These are phyloP conservation scores for Ecdyonurus torrentis DNA, from an alignment of 2,888 invertebrate species.

Conservation along the genomic window DNA sequence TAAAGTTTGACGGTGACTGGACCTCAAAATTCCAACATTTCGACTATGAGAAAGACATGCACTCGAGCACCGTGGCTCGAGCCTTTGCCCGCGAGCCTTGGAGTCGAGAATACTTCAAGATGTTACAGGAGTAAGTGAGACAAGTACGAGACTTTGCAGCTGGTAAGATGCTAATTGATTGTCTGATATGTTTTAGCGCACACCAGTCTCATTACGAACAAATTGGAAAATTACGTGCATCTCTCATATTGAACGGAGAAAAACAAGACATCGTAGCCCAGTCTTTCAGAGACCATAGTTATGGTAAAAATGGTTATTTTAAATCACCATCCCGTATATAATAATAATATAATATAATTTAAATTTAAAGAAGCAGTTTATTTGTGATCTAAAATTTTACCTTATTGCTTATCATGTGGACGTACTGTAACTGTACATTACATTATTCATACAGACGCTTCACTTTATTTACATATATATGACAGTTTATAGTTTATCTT, in stretches of 20 bases:
- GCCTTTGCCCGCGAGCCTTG: constrained; percentile 60
- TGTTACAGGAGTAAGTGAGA: constrained; percentile 38
- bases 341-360: too few species aligned
- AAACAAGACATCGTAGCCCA: constrained; percentile 33
- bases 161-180: constrained; percentile 2
- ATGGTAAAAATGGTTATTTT: constrained; percentile 40
- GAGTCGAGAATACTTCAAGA: constrained; percentile 47
- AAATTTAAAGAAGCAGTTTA: too few species aligned
- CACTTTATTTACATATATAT: too few species aligned
- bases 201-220: constrained; percentile 77
- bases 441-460: too few species aligned
- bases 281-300: constrained; percentile 66
- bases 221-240: constrained; percentile 46
- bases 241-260: constrained; percentile 34
- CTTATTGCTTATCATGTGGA: too few species aligned
- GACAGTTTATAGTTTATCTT: too few species aligned
- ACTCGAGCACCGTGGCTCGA: constrained; percentile 45
- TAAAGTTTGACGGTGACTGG: constrained; percentile 46
- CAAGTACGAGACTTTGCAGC: background rate
- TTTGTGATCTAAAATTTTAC: too few species aligned
- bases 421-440: too few species aligned
- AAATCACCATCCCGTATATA: too few species aligned
- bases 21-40: constrained; percentile 42
- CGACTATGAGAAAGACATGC: constrained; percentile 55
- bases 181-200: constrained; percentile 30